These are phyloP conservation scores for Xylocampa areola DNA, from an alignment of 2,888 invertebrate species.

Conservation along the genomic window DNA sequence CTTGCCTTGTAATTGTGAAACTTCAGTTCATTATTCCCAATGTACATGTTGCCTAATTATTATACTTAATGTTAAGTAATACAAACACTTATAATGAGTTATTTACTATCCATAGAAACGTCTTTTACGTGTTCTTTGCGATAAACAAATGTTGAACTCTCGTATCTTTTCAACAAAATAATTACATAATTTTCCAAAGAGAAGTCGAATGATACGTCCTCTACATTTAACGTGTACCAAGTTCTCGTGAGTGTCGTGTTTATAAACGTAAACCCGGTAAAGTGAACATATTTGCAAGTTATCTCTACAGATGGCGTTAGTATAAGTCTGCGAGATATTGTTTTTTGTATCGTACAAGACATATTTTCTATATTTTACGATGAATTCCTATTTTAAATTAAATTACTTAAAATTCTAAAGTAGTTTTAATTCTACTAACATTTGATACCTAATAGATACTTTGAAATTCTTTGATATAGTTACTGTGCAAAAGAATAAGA, in stretches of 20 bases:
- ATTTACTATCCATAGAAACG: no score
- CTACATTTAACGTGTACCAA: constrained; percentile 34
- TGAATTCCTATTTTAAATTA: not conserved
- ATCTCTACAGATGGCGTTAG: constrained; percentile 53
- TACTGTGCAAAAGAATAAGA: not conserved
- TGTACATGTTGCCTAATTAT: no score
- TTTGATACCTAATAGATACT: not conserved
- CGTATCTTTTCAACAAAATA: no score
- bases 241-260: constrained; percentile 19
- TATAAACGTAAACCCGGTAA: constrained; percentile 24
- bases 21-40: not conserved
- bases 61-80: no score
- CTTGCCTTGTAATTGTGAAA: constrained; percentile 11
- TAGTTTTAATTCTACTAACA: not conserved
- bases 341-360: not conserved
- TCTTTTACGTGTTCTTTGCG: no score
- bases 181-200: no score
- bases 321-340: constrained; percentile 4
- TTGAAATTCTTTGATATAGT: not conserved
- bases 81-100: no score
- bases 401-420: not conserved
- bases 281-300: constrained; percentile 40
- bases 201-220: constrained; percentile 44
- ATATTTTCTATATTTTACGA: constrained; percentile 3
- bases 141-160: no score